Percentiles rank a stretch among this genome's conserved stretches.
phyloP scores from a whole-genome alignment of 1,140 invertebrate genomes.

The Drosophila suzukii region DNA sequence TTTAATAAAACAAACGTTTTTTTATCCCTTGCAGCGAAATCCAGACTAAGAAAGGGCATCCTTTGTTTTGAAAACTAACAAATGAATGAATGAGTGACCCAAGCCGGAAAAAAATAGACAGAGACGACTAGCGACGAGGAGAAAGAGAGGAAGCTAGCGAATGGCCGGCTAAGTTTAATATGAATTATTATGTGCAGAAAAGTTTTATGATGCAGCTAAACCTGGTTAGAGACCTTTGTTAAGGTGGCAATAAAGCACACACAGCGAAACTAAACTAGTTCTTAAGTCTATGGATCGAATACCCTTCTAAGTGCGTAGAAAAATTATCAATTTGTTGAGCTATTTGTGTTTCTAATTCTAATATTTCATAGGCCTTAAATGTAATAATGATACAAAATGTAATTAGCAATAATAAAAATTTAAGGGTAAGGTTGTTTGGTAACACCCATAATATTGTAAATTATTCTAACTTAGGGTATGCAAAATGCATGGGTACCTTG shows the following conservation, averaged over 20 bases:
- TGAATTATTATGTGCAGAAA: slow-evolving; percentile 80
- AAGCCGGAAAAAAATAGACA: slow-evolving; percentile 8
- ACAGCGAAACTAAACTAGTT: background rate
- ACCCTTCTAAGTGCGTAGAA: background rate
- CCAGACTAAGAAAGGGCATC: background rate
- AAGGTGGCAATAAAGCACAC: slow-evolving; percentile 7
- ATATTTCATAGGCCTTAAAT: too few relatives aligned
- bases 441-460: background rate
- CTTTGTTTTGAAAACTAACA: slow-evolving; percentile 66
- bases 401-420: background rate
- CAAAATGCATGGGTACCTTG: background rate
- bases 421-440: background rate
- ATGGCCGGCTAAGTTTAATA: slow-evolving; percentile 66
- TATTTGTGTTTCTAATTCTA: too few relatives aligned
- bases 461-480: background rate
- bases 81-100: slow-evolving; percentile 51
- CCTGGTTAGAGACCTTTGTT: slow-evolving; percentile 28
- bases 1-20: too few relatives aligned
- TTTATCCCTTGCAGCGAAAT: too few relatives aligned
- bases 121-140: background rate
- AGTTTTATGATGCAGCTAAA: slow-evolving; percentile 64
- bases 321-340: background rate
- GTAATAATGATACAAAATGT: background rate
- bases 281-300: background rate
- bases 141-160: slow-evolving; percentile 12